These are phyloP conservation scores for Euschistus heros DNA, from an alignment of 1,140 invertebrate genomes.

Conservation along the genomic window DNA sequence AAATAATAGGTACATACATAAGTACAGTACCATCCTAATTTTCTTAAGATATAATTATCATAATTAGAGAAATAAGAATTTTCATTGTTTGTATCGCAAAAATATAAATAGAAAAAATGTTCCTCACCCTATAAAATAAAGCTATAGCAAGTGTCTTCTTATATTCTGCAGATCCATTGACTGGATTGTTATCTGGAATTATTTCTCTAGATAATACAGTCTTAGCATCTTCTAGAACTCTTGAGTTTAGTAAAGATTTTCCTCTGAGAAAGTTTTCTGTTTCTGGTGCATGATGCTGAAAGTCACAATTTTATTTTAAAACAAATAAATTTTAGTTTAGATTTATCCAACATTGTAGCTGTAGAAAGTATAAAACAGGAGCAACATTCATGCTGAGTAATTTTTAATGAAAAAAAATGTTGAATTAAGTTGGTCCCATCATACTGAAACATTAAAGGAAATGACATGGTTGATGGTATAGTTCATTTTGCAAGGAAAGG, in stretches of 20 bases:
- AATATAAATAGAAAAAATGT: neutral
- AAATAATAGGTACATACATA: no score
- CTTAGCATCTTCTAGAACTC: constrained; percentile 45
- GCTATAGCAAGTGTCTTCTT: constrained; percentile 53
- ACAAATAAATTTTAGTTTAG: constrained; percentile 30
- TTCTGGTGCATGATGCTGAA: constrained; percentile 47
- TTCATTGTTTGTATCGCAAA: neutral
- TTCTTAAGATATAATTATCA: no score
- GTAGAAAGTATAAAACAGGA: no score
- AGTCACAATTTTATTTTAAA: constrained; percentile 15
- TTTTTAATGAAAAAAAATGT: no score
- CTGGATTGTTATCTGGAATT: constrained; percentile 41
- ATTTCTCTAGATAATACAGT: constrained; percentile 47
- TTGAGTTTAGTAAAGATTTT: constrained; percentile 41
- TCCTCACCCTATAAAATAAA: constrained; percentile 48
- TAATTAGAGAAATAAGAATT: no score
- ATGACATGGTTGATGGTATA: no score
- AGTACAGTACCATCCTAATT: no score
- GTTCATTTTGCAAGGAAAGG: no score
- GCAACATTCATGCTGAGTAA: no score
- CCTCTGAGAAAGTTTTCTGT: constrained; percentile 56
- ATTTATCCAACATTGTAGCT: no score
- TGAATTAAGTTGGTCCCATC: no score
- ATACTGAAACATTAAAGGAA: no score
- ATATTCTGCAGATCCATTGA: constrained; percentile 46